phyloP scores from a whole-genome alignment of 1,140 invertebrate genomes.

The roundworm (Caenorhabditis elegans) region DNA sequence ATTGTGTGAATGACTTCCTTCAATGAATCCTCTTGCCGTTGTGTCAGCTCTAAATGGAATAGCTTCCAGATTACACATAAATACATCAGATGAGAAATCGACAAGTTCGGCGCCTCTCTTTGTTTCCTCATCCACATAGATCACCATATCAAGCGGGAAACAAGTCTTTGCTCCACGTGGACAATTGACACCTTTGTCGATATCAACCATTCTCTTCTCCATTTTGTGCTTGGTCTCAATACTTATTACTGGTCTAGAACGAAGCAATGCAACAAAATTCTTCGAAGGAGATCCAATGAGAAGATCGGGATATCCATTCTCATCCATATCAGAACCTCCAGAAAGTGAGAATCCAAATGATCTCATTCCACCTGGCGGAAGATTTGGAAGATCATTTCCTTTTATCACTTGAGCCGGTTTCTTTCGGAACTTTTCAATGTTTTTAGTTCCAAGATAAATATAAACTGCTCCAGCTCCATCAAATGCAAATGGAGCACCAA shows the following conservation, averaged over 20 bases:
- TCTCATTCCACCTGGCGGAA: conserved; percentile 42
- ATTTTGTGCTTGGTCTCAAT: conserved; percentile 49
- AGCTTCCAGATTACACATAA: conserved; percentile 41
- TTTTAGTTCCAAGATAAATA: conserved; percentile 78
- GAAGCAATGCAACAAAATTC: conserved; percentile 72
- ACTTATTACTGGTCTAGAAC: conserved; percentile 56
- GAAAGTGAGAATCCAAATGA: conserved; percentile 85
- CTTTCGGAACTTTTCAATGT: conserved; percentile 41
- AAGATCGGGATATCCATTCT: conserved; percentile 87
- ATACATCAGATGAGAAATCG: conserved; percentile 36
- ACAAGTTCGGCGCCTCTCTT: conserved; percentile 36
- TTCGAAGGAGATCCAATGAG: conserved; percentile 83
- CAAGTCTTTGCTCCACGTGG: conserved; percentile 53
- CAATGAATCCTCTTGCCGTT: conserved; percentile 10
- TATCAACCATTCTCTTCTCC: conserved; percentile 53
- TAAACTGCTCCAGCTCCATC: conserved; percentile 77
- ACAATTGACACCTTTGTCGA: conserved; percentile 51
- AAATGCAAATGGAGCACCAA: conserved; percentile 87
- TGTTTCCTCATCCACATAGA: conserved; percentile 45
- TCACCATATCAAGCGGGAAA: conserved; percentile 51
- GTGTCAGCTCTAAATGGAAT: not conserved
- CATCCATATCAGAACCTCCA: conserved; percentile 84
- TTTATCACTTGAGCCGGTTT: conserved; percentile 50
- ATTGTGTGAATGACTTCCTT: conserved; percentile 32
- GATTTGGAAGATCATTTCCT: conserved; percentile 28